A percentile compares a stretch with the other conserved stretches of the same genome.
Conservation (phyloP, 2,797 vertebrate genomes). For the Paramormyrops hopkinsi region DNA sequence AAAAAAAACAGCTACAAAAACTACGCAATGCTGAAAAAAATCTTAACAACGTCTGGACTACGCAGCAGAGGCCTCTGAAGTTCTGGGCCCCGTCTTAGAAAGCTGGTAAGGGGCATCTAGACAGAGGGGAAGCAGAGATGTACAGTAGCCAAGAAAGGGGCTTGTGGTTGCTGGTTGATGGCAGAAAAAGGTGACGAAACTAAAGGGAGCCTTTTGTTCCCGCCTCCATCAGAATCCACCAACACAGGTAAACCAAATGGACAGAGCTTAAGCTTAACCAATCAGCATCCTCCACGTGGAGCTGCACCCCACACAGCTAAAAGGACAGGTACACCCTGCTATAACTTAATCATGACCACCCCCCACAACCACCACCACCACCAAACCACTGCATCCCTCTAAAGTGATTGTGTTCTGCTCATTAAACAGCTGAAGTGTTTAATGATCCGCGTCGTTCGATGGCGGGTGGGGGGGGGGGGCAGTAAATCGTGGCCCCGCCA, state of each 20-base stretch:
- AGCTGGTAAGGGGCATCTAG: background rate
- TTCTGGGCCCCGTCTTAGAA: background rate
- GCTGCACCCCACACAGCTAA: background rate
- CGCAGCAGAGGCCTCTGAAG: background rate
- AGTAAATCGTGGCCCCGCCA: conserved; percentile 64
- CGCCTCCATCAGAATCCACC: background rate
- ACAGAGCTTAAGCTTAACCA: background rate
- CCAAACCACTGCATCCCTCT: conserved; percentile 45
- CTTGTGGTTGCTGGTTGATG: background rate
- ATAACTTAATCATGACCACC: background rate
- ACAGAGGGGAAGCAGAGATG: background rate
- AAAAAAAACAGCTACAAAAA: background rate
- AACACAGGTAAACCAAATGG: background rate
- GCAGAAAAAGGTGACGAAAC: background rate
- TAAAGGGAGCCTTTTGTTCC: background rate
- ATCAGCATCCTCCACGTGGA: background rate
- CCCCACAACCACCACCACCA: background rate
- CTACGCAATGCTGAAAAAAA: background rate
- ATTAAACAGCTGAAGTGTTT: conserved; percentile 68
- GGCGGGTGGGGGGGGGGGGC: conserved; percentile 37
- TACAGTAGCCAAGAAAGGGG: too few relatives aligned
- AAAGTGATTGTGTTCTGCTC: conserved; percentile 62
- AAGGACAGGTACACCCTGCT: background rate
- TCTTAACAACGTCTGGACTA: background rate
- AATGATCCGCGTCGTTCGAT: conserved; percentile 57